Base-by-base conservation (phyloP, 1,140 invertebrate species). In the Calephelis nemesis region DNA sequence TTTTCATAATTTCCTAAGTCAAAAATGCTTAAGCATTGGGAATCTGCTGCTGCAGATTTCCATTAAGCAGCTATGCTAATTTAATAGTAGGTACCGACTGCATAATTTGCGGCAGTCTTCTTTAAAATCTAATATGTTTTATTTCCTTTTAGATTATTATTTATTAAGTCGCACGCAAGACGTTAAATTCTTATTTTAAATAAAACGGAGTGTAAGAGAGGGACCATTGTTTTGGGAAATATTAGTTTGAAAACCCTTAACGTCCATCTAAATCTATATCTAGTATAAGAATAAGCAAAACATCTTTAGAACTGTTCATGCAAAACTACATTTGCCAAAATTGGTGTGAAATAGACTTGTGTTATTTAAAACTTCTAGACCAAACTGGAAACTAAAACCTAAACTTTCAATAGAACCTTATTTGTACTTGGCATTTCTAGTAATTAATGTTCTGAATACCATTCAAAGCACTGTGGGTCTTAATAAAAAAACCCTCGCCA, bases 221-320 rank as follows among this genome's bases (percentile, higher is more conserved):
- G 49, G 49, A 50, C 49, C 49, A 50, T 15, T 50, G n/a, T 50
- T 15, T 50, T 7, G 49, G 13, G n/a, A 8, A 13, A 15, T 49
- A 7, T 50, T 50, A 50, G 13, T 50, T 13, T n/a, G n/a, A 50
- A 13, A n/a, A 50, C 7, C 13, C 49, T 50, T 3, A 50, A 50
- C 49, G 49, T 50, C n/a, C 49, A 50, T 50, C n/a, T 5, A 15
- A n/a, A n/a, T n/a, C 49, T n/a, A 50, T 54, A 54, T 54, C 7
- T 54, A 54, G 50, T 19, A 19, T 54, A 30, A 19, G 15, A 9
- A 54, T 54, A 54, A 19, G 7, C 8, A 9, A 54, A 30, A 54
- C 50, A 54, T 54, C 50, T 30, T 19, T 19, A 54, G 50, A 54
- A 54, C 50, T 54, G 50, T 54, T 7, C 15, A 54, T 54, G 52